Base-by-base conservation (phyloP, 1,140 invertebrate species). In the Homalodisca vitripennis region DNA sequence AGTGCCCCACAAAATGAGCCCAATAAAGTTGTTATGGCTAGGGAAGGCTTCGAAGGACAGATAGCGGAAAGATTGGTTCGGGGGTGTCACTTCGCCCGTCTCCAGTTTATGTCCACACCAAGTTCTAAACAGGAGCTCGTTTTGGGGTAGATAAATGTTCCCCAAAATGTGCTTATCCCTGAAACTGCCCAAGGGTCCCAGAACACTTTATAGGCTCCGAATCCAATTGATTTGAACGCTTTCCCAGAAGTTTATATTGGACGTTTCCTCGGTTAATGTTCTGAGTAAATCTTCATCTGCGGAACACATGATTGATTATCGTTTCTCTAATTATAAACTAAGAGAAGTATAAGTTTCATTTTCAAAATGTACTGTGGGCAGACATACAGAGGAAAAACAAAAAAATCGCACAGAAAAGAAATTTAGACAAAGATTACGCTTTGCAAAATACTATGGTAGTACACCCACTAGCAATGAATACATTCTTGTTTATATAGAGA, bases 61-160 rank as follows among this genome's bases (percentile, higher is more conserved):
- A 51, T 51, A 22, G 14, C 48, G n/a, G 22, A 51, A 51, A 51
- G 48, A 51, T 51, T 51, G 22, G 48, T 10, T 41, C 22, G 22
- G 48, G n/a, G n/a, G 48, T 22, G 48, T 10, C 48, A 51, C 48
- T 51, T 51, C n/a, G 48, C 22, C 48, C 14, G 22, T 10, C 48
- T 3, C n/a, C 48, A 20, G 3, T 51, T 51, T 51, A 51, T 51
- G 48, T n/a, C 48, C 6, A n/a, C 14, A 22, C n/a, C 17, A 51
- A 51, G 48, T 51, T 51, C 48, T 51, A 51, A 51, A 51, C 48
- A 51, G 48, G 48, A 51, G 48, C 48, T 51, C 48, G 48, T 51
- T 51, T 51, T 22, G 48, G 48, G 22, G 14, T 51, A 14, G 14
- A 51, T 51, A 51, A 51, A 51, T n/a, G 17, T 41, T 22, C 48